Percentiles rank a stretch among this genome's conserved stretches.
Conservation (phyloP, 2,888 invertebrate species). For the Euplagia quadripunctaria region DNA sequence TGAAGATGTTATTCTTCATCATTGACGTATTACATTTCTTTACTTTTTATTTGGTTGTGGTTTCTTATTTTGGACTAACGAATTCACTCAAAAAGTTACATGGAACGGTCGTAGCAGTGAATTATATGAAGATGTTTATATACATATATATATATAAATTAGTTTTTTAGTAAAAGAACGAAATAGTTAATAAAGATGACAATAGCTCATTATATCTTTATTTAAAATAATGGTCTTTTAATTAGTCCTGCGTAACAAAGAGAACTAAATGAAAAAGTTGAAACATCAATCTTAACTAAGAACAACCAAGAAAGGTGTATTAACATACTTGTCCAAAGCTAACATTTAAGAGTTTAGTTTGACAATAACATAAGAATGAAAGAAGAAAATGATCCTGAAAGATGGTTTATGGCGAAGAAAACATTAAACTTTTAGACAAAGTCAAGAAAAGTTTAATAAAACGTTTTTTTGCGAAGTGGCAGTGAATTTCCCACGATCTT, state of each 20-base stretch:
- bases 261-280: background rate
- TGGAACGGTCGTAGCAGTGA: too few relatives aligned
- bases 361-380: background rate
- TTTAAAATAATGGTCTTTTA: background rate
- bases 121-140: too few relatives aligned
- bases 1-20: too few relatives aligned
- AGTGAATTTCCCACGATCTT: slow-evolving; percentile 35
- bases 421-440: slow-evolving; percentile 22
- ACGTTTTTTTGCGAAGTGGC: slow-evolving; percentile 31
- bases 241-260: background rate
- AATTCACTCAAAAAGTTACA: too few relatives aligned
- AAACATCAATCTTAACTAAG: background rate
- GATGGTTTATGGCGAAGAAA: background rate
- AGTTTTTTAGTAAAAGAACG: background rate
- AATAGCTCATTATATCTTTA: background rate
- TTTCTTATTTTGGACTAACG: too few relatives aligned
- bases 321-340: background rate
- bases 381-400: background rate
- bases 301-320: background rate
- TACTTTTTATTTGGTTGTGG: too few relatives aligned
- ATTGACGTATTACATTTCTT: background rate
- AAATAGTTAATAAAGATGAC: background rate
- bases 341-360: background rate
- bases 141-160: too few relatives aligned
- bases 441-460: slow-evolving; percentile 26